These are phyloP conservation scores for Megaleporinus macrocephalus DNA, from an alignment of 2,113 vertebrate genomes.

Conservation along the genomic window DNA sequence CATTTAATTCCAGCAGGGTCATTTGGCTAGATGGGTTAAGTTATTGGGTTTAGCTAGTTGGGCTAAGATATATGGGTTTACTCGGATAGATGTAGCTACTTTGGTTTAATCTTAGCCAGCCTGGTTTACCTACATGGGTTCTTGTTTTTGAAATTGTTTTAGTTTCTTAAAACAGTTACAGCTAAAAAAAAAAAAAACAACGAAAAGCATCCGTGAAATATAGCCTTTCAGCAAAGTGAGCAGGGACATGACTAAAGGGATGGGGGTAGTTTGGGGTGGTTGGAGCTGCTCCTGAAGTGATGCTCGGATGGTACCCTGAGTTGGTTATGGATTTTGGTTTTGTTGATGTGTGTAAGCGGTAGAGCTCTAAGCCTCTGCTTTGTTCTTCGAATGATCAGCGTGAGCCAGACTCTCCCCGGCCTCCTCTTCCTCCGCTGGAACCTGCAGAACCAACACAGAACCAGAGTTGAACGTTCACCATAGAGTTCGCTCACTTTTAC, in stretches of 20 bases:
- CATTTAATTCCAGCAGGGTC: no score
- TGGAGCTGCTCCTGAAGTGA: constrained; percentile 4
- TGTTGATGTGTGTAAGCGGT: neutral
- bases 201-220: neutral
- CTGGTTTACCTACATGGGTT: neutral
- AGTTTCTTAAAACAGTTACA: no score
- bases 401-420: constrained; percentile 74
- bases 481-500: neutral
- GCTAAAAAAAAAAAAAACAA: neutral
- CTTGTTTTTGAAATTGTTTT: neutral
- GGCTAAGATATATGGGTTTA: neutral
- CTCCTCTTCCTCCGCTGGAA: constrained; percentile 79
- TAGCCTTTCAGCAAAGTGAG: neutral
- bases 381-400: constrained; percentile 77
- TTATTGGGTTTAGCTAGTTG: neutral
- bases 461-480: neutral
- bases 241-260: neutral
- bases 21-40: no score
- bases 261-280: neutral
- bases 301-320: constrained; percentile 29
- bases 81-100: no score
- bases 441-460: constrained; percentile 60
- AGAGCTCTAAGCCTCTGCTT: constrained; percentile 72
- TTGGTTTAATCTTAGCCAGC: neutral
- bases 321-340: neutral